phyloP scores from a whole-genome alignment of 1,140 invertebrate species.

The Helicoverpa armigera region DNA sequence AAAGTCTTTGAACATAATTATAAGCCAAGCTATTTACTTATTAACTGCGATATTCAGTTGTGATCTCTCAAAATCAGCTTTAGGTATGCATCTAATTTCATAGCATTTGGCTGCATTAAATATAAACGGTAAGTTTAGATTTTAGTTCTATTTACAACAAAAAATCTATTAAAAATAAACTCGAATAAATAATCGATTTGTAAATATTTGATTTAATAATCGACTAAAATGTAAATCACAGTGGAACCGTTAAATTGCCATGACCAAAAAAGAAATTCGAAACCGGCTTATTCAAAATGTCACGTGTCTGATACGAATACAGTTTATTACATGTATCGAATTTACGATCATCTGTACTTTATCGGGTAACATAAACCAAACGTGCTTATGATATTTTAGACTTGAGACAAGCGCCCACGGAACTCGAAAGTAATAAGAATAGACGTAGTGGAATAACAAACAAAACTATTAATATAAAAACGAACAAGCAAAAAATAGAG shows the following conservation, averaged over 20 bases:
- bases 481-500: too few species aligned
- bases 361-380: neutral
- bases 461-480: too few species aligned
- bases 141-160: too few species aligned
- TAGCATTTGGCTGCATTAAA: too few species aligned
- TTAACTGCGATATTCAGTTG: neutral
- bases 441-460: too few species aligned
- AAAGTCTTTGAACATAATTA: neutral
- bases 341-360: slow-evolving; percentile 23
- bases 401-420: too few species aligned
- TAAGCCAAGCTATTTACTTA: neutral
- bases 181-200: neutral
- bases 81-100: neutral
- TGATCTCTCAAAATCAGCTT: too few species aligned
- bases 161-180: neutral
- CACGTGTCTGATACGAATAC: slow-evolving; percentile 7
- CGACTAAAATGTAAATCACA: neutral
- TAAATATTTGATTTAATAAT: neutral
- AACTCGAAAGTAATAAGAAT: too few species aligned
- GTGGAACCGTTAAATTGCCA: neutral
- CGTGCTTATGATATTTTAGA: too few species aligned
- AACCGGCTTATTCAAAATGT: slow-evolving; percentile 2
- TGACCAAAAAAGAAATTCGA: slow-evolving; percentile 4
- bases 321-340: neutral
- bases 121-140: too few species aligned